These are phyloP conservation scores for Phylloscopus whistleri DNA, from an alignment of 2,113 vertebrate genomes.

Conservation along the genomic window DNA sequence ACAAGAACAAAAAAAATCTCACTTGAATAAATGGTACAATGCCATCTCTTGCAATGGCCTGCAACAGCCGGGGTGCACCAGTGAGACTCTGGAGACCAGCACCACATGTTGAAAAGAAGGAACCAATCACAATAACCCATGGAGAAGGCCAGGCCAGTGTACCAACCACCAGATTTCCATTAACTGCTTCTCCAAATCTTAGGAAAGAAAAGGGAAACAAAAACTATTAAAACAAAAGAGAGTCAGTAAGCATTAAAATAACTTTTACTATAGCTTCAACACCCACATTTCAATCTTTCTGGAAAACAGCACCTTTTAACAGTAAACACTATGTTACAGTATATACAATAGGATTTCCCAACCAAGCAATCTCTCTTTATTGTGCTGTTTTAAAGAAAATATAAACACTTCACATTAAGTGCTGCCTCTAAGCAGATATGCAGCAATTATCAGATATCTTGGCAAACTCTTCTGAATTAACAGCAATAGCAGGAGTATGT, in stretches of 20 bases:
- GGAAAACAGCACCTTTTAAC: neutral
- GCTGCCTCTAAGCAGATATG: neutral
- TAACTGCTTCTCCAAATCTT: constrained; percentile 93
- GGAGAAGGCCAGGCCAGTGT: constrained; percentile 94
- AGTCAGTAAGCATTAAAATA: neutral
- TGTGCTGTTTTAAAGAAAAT: neutral
- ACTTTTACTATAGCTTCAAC: neutral
- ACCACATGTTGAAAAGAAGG: constrained; percentile 95
- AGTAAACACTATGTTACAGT: neutral
- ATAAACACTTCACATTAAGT: neutral
- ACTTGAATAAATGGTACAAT: constrained; percentile 93
- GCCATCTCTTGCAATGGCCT: constrained; percentile 94
- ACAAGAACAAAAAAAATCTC: neutral
- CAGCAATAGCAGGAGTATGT: neutral
- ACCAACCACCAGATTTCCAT: constrained; percentile 92
- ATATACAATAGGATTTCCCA: accelerated
- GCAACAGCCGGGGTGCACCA: constrained; percentile 89
- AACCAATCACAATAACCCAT: constrained; percentile 97
- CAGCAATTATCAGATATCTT: neutral
- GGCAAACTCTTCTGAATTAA: neutral
- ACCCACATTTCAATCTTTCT: neutral
- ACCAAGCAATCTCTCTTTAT: neutral
- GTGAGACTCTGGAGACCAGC: constrained; percentile 95
- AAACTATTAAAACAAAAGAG: neutral
- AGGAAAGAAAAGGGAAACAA: neutral